Evolutionary conservation across 2,113 vertebrate genomes (phyloP).

Genomic region (Phoxinus phoxinus): DNA sequence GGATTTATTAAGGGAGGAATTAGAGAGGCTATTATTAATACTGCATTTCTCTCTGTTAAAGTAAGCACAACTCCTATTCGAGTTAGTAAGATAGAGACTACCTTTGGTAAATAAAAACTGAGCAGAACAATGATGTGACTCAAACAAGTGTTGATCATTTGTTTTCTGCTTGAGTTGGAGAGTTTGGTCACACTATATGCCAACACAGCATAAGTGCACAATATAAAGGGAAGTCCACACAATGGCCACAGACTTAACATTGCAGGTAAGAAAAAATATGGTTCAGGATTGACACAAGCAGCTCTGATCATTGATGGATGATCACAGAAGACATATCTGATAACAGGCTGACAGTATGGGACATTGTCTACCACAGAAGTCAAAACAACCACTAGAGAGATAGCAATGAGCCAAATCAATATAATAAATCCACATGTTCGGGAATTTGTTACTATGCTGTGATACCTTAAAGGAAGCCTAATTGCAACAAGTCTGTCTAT

Average conservation of each 20-base stretch:
- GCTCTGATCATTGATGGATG: conserved; percentile 46
- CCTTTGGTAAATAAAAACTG: conserved; percentile 13
- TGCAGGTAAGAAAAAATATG: conserved; percentile 1
- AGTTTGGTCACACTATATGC: conserved; percentile 50
- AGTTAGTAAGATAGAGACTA: conserved; percentile 21
- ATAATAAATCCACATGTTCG: conserved; percentile 13
- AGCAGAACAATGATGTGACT: conserved; percentile 33
- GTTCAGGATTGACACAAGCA: conserved; percentile 56
- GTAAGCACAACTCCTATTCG: conserved; percentile 41
- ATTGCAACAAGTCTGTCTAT: too few species aligned
- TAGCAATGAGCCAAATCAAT: conserved; percentile 29
- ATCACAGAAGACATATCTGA: conserved; percentile 51
- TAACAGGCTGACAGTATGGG: conserved; percentile 53
- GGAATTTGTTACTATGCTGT: conserved; percentile 55
- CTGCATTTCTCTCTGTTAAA: conserved; percentile 42
- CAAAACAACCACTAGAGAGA: neutral
- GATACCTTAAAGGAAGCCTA: conserved; percentile 50
- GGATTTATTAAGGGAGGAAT: conserved; percentile 47
- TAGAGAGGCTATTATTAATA: conserved; percentile 19
- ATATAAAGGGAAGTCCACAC: conserved; percentile 38
- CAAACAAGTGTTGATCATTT: conserved; percentile 45
- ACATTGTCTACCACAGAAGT: conserved; percentile 4
- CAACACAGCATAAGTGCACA: conserved; percentile 45
- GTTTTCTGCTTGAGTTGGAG: conserved; percentile 12
- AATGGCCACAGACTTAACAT: neutral